phyloP scores from a whole-genome alignment of 35 echinoderm and acorn worm species.

The Lytechinus pictus region DNA sequence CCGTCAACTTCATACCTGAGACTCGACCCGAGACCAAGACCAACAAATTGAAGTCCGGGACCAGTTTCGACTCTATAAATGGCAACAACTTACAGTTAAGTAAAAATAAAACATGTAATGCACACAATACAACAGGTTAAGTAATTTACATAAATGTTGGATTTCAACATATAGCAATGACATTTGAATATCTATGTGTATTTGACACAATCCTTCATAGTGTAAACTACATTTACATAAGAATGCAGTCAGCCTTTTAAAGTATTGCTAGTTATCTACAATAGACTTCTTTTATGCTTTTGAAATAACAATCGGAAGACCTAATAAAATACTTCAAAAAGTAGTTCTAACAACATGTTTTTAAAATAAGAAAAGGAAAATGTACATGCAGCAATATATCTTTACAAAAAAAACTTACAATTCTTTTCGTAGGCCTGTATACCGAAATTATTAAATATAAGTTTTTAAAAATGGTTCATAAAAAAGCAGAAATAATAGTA shows the following conservation, averaged over 20 bases:
- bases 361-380: not conserved
- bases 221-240: not conserved
- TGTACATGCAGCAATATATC: not conserved
- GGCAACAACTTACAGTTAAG: too few species aligned
- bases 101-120: too few species aligned
- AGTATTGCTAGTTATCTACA: not conserved
- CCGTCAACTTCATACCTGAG: too few species aligned
- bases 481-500: not conserved
- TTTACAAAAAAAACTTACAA: not conserved
- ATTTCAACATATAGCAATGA: too few species aligned
- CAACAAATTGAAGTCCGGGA: too few species aligned
- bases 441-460: not conserved
- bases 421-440: not conserved
- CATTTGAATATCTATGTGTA: not conserved
- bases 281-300: not conserved
- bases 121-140: too few species aligned
- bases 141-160: too few species aligned
- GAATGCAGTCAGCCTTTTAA: not conserved
- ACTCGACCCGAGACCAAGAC: too few species aligned
- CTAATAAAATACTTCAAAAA: not conserved
- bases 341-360: not conserved
- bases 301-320: not conserved
- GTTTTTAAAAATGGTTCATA: not conserved
- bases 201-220: not conserved
- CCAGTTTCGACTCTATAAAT: too few species aligned